Base-by-base conservation (phyloP, 2,888 invertebrate species). In the Drosophila sordidapex region DNA sequence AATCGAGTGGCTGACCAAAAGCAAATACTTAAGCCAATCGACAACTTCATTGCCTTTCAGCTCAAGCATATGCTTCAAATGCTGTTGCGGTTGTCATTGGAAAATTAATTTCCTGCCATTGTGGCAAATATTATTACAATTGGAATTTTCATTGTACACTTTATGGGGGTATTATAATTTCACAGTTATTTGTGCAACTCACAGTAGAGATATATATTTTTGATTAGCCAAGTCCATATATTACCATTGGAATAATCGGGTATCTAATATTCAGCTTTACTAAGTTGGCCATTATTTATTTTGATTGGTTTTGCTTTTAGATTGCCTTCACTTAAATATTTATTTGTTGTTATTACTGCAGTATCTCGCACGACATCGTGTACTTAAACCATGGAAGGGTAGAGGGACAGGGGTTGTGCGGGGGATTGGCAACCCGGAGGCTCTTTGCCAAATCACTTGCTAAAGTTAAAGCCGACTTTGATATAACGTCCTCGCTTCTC, bases 311-410 rank as follows among this genome's bases (percentile, higher is more conserved):
- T 51, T 53, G 43, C 8, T 18, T 63, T 66, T 25, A 54, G 31
- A 66, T 75, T 73, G 29, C 29, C 40, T 66, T 71, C 63, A 64
- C 63, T 77, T 77, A 60, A 70, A 79, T 79, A 60, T 62, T 56
- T 52, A 53, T 69, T 79, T 70, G 66, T 63, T 66, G 46, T 67
- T 63, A 36, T 67, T 67, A 35, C 59, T 60, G 60, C 54, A 64
- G 62, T 74, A 75, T 68, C 63, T 71, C 64, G 74, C 87, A 85
- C 87, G 89, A 69, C 69, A 89, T 89, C 81, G 66, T 65, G 61
- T 70, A 72, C 89, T 89, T 79, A 79, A 79, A 74, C 70, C 69
- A 74, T 74, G 74, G 65, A 68, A 54, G 51, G 27, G 3, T 15
- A 3, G 13, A 10, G 18, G 13, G 18, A 11, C 27, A 11, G 18